Evolutionary conservation across 2,888 invertebrate genomes (phyloP).

Genomic region (Diabrotica balteata): DNA sequence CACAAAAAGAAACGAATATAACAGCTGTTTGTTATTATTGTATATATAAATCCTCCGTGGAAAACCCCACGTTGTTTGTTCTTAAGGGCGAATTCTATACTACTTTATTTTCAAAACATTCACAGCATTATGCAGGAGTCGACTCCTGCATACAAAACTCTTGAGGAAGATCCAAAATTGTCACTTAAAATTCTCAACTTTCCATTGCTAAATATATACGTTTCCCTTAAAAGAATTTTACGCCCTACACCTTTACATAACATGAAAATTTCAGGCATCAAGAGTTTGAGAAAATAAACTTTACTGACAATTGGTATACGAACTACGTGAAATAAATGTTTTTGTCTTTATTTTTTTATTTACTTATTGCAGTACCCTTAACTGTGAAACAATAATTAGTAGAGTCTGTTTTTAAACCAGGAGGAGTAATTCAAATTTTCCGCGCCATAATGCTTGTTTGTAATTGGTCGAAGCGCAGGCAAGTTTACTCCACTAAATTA

Average conservation of each 20-base stretch:
- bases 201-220: constrained; percentile 42
- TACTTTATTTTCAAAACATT: constrained; percentile 44
- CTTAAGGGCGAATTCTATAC: constrained; percentile 42
- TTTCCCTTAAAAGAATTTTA: constrained; percentile 40
- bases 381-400: too few species aligned
- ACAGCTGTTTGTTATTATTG: constrained; percentile 30
- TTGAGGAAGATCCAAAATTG: constrained; percentile 47
- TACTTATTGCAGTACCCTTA: too few species aligned
- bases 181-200: constrained; percentile 42
- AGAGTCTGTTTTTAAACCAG: too few species aligned
- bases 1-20: constrained; percentile 20
- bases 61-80: constrained; percentile 44
- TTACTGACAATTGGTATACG: too few species aligned
- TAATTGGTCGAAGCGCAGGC: too few species aligned
- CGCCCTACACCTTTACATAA: constrained; percentile 16
- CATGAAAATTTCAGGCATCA: too few species aligned
- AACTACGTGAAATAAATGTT: too few species aligned
- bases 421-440: too few species aligned
- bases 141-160: constrained; percentile 44
- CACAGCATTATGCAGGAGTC: constrained; percentile 22
- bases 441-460: too few species aligned
- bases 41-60: constrained; percentile 35
- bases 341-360: too few species aligned
- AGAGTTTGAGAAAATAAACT: too few species aligned
- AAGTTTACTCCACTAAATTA: too few species aligned